Evolutionary conservation across 2,113 vertebrate genomes (phyloP).

Genomic region (Garra rufa): DNA sequence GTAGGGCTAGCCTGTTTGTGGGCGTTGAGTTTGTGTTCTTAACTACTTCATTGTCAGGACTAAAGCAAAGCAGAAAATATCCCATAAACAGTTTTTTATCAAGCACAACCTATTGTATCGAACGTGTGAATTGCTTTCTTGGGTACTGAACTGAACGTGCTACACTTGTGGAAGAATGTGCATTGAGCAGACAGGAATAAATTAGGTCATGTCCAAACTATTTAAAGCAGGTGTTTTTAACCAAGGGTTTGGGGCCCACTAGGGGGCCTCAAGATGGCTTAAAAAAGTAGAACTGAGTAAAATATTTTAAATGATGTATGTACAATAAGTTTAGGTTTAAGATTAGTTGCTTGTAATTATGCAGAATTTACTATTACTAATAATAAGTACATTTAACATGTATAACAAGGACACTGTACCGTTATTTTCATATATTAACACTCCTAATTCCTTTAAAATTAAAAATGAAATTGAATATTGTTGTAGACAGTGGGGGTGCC

Average conservation of each 20-base stretch:
- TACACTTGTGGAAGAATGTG: conserved; percentile 8
- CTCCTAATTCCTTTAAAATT: neutral
- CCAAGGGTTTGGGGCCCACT: neutral
- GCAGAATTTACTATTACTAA: neutral
- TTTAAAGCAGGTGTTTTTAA: neutral
- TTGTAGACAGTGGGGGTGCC: too few species aligned
- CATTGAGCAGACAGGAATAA: neutral
- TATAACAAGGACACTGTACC: too few species aligned
- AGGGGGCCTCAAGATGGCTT: neutral
- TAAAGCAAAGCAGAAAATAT: conserved; percentile 27
- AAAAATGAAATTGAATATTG: neutral
- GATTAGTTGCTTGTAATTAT: neutral
- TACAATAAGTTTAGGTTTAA: neutral
- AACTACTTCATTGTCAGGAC: conserved; percentile 42
- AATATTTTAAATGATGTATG: neutral
- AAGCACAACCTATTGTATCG: conserved; percentile 38
- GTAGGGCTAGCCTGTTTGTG: conserved; percentile 27
- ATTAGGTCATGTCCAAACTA: neutral
- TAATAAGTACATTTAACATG: too few species aligned
- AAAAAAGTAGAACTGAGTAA: neutral
- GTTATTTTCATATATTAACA: neutral
- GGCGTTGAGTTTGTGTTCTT: conserved; percentile 33
- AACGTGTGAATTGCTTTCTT: conserved; percentile 45
- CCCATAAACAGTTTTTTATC: conserved; percentile 11
- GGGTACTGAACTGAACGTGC: neutral